These are phyloP conservation scores for Gymnodraco acuticeps DNA, from an alignment of 2,797 vertebrate species.

Conservation along the genomic window DNA sequence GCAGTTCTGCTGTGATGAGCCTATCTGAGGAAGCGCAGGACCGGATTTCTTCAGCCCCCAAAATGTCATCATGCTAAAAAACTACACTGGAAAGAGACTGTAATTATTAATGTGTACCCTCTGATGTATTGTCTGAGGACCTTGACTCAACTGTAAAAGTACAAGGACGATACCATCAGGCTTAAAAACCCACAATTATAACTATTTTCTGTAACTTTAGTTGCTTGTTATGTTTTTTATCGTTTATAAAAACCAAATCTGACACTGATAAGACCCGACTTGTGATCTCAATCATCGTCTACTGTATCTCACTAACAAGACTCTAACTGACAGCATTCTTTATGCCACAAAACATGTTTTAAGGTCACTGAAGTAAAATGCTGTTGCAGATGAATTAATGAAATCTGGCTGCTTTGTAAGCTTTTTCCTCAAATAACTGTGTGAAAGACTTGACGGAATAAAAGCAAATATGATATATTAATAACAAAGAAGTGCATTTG, in stretches of 20 bases:
- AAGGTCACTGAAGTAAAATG: slow-evolving; percentile 38
- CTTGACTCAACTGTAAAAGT: slow-evolving; percentile 45
- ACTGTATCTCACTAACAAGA: slow-evolving; percentile 43
- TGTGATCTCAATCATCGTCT: slow-evolving; percentile 39
- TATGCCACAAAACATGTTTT: slow-evolving; percentile 41
- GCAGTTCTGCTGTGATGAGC: slow-evolving; percentile 78
- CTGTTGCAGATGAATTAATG: slow-evolving; percentile 48
- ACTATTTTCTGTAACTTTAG: slow-evolving; percentile 16
- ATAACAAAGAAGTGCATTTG: slow-evolving; percentile 72
- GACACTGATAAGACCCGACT: slow-evolving; percentile 31
- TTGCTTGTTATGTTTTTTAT: slow-evolving; percentile 10
- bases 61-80: slow-evolving; percentile 67
- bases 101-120: slow-evolving; percentile 61
- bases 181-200: slow-evolving; percentile 33
- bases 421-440: slow-evolving; percentile 46
- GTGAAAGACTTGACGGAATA: slow-evolving; percentile 41
- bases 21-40: slow-evolving; percentile 65
- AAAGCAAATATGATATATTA: slow-evolving; percentile 60
- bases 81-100: slow-evolving; percentile 51
- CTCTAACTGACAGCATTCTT: slow-evolving; percentile 37
- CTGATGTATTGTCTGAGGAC: slow-evolving; percentile 61
- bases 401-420: slow-evolving; percentile 47
- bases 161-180: slow-evolving; percentile 39
- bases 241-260: slow-evolving; percentile 16
- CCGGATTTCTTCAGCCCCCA: slow-evolving; percentile 60